Evolutionary conservation across 2,113 vertebrate species (phyloP).

Genomic region (Parus major): DNA sequence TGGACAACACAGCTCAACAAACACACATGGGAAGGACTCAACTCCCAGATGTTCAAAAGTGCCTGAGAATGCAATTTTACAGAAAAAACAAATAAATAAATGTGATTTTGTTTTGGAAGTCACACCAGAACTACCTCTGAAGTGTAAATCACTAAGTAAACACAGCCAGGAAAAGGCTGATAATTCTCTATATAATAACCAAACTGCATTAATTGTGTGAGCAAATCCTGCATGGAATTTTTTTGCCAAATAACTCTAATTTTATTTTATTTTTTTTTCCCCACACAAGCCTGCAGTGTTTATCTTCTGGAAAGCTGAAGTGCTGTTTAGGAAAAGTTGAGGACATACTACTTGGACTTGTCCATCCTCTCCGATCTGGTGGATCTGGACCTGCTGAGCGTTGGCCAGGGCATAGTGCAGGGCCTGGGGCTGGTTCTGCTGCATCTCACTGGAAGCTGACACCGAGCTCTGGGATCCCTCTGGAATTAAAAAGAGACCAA

Average conservation of each 20-base stretch:
- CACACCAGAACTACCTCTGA: neutral
- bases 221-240: neutral
- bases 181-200: neutral
- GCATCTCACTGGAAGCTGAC: slow-evolving; percentile 80
- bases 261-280: too few species aligned
- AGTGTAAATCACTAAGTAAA: neutral
- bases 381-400: slow-evolving; percentile 94
- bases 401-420: slow-evolving; percentile 95
- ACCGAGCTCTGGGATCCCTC: slow-evolving; percentile 75
- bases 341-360: slow-evolving; percentile 96
- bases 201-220: neutral
- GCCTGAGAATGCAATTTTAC: neutral
- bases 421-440: slow-evolving; percentile 84
- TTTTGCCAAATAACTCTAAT: too few species aligned
- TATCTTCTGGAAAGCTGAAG: neutral
- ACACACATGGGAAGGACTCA: slow-evolving; percentile 17
- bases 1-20: neutral
- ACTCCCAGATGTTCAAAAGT: slow-evolving; percentile 34
- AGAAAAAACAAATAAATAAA: slow-evolving; percentile 13
- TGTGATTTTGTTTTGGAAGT: neutral
- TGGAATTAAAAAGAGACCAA: neutral
- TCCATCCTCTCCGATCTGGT: slow-evolving; percentile 95
- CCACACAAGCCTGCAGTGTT: neutral
- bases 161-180: neutral
- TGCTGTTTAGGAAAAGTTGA: neutral